Percentiles rank a stretch among this genome's conserved stretches.
These are phyloP conservation scores for Lithophane socia DNA, from an alignment of 2,888 invertebrate genomes.

Conservation along the genomic window DNA sequence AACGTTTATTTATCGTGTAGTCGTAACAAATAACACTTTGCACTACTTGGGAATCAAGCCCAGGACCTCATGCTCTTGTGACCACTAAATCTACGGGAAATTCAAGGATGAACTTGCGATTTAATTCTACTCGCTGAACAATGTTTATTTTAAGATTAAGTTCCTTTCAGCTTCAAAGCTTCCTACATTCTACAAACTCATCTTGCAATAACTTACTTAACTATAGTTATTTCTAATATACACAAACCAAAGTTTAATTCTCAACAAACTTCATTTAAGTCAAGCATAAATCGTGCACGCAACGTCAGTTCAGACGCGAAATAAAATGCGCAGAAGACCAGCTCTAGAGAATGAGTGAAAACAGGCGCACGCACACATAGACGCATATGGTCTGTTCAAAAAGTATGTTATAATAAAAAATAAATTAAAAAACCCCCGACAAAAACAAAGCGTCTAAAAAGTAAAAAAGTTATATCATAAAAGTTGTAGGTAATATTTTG, in stretches of 20 bases:
- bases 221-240: slow-evolving; percentile 17
- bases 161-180: not conserved
- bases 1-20: not conserved
- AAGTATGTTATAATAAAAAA: too few species aligned
- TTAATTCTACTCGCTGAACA: not conserved
- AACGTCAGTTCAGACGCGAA: not conserved
- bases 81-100: not conserved
- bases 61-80: not conserved
- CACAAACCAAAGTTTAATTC: slow-evolving; percentile 30
- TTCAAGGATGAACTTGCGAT: not conserved
- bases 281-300: slow-evolving; percentile 24
- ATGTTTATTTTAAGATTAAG: not conserved
- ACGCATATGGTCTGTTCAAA: not conserved
- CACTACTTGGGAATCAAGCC: not conserved
- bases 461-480: too few species aligned
- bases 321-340: not conserved
- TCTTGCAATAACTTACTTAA: not conserved
- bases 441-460: too few species aligned
- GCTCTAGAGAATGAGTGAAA: accelerated
- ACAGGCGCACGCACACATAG: too few species aligned
- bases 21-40: not conserved
- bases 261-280: slow-evolving; percentile 15
- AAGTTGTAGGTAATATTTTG: too few species aligned
- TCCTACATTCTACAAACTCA: not conserved
- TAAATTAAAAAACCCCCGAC: too few species aligned